Conservation (phyloP, 2,113 vertebrate genomes). For the Lipophrys pholis region DNA sequence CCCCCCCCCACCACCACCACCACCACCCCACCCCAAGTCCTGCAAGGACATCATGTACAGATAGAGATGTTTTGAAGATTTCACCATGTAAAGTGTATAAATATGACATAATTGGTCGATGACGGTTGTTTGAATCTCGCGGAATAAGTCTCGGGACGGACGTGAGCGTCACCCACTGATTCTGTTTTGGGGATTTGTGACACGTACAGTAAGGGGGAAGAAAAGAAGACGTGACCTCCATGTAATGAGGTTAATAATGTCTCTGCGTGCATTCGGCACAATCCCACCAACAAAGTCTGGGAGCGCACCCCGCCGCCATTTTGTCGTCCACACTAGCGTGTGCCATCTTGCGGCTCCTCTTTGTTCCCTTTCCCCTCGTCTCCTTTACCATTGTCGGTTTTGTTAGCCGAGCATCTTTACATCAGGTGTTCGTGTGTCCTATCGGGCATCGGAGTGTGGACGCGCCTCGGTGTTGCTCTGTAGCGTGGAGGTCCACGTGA, state of each 20-base stretch:
- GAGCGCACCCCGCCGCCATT: slow-evolving; percentile 27
- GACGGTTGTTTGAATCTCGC: too few species aligned
- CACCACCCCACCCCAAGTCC: neutral
- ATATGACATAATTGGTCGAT: too few species aligned
- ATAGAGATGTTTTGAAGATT: neutral
- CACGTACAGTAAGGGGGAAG: slow-evolving; percentile 6
- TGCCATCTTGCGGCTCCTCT: slow-evolving; percentile 6
- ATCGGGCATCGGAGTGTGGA: too few species aligned
- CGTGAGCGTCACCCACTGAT: neutral
- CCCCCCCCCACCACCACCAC: neutral
- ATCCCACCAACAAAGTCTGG: slow-evolving; percentile 24
- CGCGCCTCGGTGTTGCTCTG: too few species aligned
- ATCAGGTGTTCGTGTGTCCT: too few species aligned
- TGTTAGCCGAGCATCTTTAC: neutral
- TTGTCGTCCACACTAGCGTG: slow-evolving; percentile 25
- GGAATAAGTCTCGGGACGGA: too few species aligned
- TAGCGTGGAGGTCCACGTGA: slow-evolving; percentile 49
- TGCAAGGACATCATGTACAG: slow-evolving; percentile 48
- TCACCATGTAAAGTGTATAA: too few species aligned
- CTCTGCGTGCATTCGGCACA: slow-evolving; percentile 9
- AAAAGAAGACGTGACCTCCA: slow-evolving; percentile 49
- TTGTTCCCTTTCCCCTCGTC: slow-evolving; percentile 18
- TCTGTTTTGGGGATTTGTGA: neutral
- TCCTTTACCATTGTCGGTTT: neutral
- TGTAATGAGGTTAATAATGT: slow-evolving; percentile 68